Conservation (phyloP, 2,888 invertebrate species). For the Pandemis cinnamomeana region DNA sequence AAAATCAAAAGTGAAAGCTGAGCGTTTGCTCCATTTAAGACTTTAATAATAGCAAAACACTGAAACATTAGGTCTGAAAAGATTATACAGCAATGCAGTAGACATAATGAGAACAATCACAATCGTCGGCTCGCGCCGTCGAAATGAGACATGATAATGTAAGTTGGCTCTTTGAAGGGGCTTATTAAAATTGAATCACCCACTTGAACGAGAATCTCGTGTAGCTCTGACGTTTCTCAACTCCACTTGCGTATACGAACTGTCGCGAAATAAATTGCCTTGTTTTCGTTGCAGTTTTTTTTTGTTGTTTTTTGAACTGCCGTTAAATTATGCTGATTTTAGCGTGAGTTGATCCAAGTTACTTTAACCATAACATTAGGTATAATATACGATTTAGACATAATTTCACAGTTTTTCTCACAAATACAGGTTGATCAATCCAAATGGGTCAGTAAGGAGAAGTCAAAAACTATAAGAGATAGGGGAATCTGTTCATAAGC, state of each 20-base stretch:
- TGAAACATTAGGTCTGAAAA: neutral
- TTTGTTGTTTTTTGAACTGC: neutral
- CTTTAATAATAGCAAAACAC: neutral
- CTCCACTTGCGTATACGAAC: constrained; percentile 32
- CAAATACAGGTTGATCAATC: too few relatives aligned
- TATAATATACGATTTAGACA: too few relatives aligned
- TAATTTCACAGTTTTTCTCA: too few relatives aligned
- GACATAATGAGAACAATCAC: constrained; percentile 40
- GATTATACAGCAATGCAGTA: constrained; percentile 18
- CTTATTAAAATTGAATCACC: constrained; percentile 69
- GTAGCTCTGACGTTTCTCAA: constrained; percentile 54
- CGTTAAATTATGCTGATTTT: neutral
- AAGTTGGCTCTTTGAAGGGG: constrained; percentile 61
- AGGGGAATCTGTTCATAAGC: too few relatives aligned
- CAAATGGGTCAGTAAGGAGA: too few relatives aligned
- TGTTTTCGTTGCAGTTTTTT: constrained; percentile 16
- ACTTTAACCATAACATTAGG: too few relatives aligned
- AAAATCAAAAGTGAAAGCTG: neutral
- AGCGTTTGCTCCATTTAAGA: neutral
- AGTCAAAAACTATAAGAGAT: too few relatives aligned
- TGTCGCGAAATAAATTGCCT: constrained; percentile 30
- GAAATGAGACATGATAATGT: constrained; percentile 66
- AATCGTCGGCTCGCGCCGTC: constrained; percentile 44
- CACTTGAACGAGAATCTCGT: constrained; percentile 59
- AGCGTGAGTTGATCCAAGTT: too few relatives aligned